A percentile compares a stretch with the other conserved stretches of the same genome.
Conservation (phyloP, 2,113 vertebrate genomes). For the Nothobranchius furzeri region DNA sequence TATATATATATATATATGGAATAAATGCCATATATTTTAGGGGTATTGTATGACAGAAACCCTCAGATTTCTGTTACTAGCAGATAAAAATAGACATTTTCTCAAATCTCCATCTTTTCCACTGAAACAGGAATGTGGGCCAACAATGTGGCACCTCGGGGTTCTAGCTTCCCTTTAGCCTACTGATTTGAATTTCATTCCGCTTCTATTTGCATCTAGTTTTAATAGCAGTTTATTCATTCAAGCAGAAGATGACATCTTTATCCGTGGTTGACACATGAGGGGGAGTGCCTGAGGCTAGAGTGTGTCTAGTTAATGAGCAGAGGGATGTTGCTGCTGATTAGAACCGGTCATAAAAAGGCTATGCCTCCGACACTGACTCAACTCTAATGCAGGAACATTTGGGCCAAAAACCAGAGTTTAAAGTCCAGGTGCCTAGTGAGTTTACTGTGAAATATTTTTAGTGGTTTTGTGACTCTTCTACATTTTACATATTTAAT, state of each 20-base stretch:
- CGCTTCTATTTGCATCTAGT: constrained; percentile 66
- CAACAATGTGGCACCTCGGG: constrained; percentile 60
- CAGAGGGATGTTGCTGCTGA: constrained; percentile 73
- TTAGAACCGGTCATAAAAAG: constrained; percentile 66
- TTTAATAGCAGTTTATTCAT: constrained; percentile 73
- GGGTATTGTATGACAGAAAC: constrained; percentile 2
- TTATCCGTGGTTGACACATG: constrained; percentile 74
- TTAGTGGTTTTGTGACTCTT: too few species aligned
- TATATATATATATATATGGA: constrained; percentile 18
- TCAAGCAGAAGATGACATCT: constrained; percentile 76
- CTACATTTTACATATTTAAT: too few species aligned
- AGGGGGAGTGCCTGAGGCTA: constrained; percentile 71
- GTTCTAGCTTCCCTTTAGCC: constrained; percentile 58
- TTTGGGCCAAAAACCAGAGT: constrained; percentile 1
- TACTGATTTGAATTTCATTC: constrained; percentile 67
- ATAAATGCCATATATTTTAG: background rate
- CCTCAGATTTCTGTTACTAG: constrained; percentile 6
- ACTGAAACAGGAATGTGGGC: constrained; percentile 53
- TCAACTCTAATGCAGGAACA: constrained; percentile 32
- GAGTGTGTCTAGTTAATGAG: constrained; percentile 75
- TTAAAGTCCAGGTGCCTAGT: constrained; percentile 35
- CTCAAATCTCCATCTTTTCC: constrained; percentile 32
- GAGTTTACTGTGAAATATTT: too few species aligned
- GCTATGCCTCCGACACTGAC: constrained; percentile 28
- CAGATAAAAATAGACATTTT: constrained; percentile 25